Base-by-base conservation (phyloP, 2,888 invertebrate species). In the Agrotis segetum region DNA sequence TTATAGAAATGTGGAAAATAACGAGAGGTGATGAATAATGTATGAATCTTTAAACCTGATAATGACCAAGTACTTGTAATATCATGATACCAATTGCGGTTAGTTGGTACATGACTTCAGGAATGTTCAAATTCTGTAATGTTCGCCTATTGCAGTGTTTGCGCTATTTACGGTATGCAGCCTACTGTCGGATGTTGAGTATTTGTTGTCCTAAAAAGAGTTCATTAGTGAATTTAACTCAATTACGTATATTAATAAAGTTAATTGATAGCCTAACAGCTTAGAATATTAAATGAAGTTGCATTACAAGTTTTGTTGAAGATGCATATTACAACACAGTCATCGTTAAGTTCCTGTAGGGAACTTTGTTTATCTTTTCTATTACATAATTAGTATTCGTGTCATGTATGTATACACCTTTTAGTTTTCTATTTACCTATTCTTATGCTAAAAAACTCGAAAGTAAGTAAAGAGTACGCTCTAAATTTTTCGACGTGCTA, bases 121-220 rank as follows among this genome's bases (percentile, higher is more conserved):
- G 76, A 80, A 80, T 75, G 69, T 75, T 64, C 13, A 53, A 56
- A 64, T 69, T 68, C 61, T 56, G 64, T 69, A 80, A 74, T 60
- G 11, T 67, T 59, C 47, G 64, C 40, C 44, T 66, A 53, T 71
- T n/a, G 55, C 19, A 17, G 34, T 62, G 34, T 53, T 24, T 16
- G 56, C 56, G 9, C 0, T 17, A 66, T 55, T 65, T 40, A 40
- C 40, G 40, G 40, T 40, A 40, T 44, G 60, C 16, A 47, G 19
- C 49, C 13, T 14, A 44, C 17, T 50, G 47, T 21, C 59, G 24
- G 17, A 63, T 7, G 19, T 56, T 60, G 11, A 78, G 14, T 16
- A 55, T 19, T 29, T 4, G 14, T 49, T 60, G 11, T 55, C 11
- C 34, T 60, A 29, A 21, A 76, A 67, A 16, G 2, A 17, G 6